A percentile compares a stretch with the other conserved stretches of the same genome.
phyloP scores from a whole-genome alignment of 2,113 vertebrate species.

The Antechinus stuartii region DNA sequence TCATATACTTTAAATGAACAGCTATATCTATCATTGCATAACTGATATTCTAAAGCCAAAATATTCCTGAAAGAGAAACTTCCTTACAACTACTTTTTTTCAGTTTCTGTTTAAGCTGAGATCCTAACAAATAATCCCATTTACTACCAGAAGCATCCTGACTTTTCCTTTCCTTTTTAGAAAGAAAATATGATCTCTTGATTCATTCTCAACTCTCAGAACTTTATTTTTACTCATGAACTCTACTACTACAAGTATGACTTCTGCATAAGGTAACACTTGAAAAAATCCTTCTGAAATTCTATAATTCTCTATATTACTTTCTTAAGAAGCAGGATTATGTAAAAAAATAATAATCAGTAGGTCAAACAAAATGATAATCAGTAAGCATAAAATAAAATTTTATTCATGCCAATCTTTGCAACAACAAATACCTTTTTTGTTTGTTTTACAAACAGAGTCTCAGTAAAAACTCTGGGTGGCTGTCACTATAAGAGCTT shows the following conservation, averaged over 20 bases:
- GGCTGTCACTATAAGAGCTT: conserved; percentile 28
- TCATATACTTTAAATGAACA: background rate
- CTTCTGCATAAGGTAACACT: conserved; percentile 27
- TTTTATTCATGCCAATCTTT: conserved; percentile 24
- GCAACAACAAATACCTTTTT: conserved; percentile 16
- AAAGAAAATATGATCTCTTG: background rate
- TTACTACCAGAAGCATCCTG: background rate
- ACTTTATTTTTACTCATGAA: conserved; percentile 14
- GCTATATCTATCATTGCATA: conserved; percentile 12
- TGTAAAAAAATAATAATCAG: background rate
- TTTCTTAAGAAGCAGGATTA: conserved; percentile 19
- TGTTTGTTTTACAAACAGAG: conserved; percentile 42
- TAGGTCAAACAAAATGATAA: background rate
- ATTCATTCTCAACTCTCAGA: conserved; percentile 27
- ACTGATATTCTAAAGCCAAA: conserved; percentile 12
- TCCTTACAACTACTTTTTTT: conserved; percentile 18
- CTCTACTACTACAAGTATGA: background rate
- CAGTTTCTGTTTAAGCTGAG: conserved; percentile 17
- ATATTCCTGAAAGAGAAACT: conserved; percentile 42
- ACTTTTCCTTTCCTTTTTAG: background rate
- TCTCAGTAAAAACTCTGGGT: conserved; percentile 32
- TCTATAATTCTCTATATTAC: conserved; percentile 15
- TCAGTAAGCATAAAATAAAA: conserved; percentile 23
- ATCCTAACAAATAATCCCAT: conserved; percentile 36
- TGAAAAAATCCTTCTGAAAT: conserved; percentile 40